Evolutionary conservation across 1,140 invertebrate genomes (phyloP), one percentile per base, ranked within the genome.

Genomic region (Drosophila serrata): DNA sequence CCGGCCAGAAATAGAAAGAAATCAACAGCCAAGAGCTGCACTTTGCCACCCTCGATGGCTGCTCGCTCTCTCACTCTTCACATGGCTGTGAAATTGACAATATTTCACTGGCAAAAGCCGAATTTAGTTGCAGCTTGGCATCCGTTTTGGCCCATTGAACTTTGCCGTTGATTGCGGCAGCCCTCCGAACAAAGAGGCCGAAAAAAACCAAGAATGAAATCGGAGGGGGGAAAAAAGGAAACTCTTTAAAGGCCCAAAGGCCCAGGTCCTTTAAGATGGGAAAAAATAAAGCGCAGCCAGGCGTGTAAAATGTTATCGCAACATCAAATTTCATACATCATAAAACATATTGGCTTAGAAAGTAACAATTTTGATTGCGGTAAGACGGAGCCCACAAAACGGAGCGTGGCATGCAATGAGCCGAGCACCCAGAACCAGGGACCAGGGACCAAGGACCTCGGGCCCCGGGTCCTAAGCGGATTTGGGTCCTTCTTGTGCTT

Each of bases 261-360:
- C 12, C 12, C 27, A 43, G 33, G 46, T 19, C 40, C 74, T 77
- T 77, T 58, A 57, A 62, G 74, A 43, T 64, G 75, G 49, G 49
- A 46, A 70, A 75, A 80, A 80, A 88, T 81, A 90, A 90, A 79
- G 82, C 60, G 81, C 85, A 90, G 74, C 70, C 85, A 75, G 82
- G 85, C 77, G 85, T 85, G 78, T 90, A 90, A 90, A 90, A 90
- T 90, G 85, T 90, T 90, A 90, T 90, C 85, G 85, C 85, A 90
- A 90, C 85, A 90, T 90, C 85, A 90, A 90, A 90, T 90, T 90
- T 90, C 86, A 90, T 90, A 90, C 85, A 90, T 90, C 85, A 90
- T 90, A 90, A 90, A 90, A 90, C 85, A 90, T 90, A 90, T 90
- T 90, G 85, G 85, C 85, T 90, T 90, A 90, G 85, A 90, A 90